Base-by-base conservation (phyloP, 2,797 vertebrate species). In the Serranus cabrilla region DNA sequence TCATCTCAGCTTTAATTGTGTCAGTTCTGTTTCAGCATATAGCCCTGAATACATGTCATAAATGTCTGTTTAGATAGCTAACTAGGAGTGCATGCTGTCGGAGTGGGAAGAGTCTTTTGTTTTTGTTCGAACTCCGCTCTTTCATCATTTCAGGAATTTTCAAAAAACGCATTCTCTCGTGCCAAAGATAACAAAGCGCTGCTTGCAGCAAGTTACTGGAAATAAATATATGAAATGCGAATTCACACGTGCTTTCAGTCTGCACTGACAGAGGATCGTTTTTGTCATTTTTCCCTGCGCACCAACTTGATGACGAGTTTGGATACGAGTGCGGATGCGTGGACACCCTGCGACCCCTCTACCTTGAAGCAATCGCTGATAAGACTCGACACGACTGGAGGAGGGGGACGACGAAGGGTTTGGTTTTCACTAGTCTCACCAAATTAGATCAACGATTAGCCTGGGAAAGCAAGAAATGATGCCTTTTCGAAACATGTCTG, bases 11-110 rank as follows among this genome's bases (percentile, higher is more conserved):
- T 69, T 70, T n/a, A 52, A 55, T 21, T 13, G 16, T 60, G 61
- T 81, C 79, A 67, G 75, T 56, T 55, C 59, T 20, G 43, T 64
- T 23, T 81, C 42, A 71, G 87, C 73, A 69, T n/a, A 45, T 23
- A 51, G 73, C 75, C 63, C 66, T 76, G 61, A 74, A 84, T 76
- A 78, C 51, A 81, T 23, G 59, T 72, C 64, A 54, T 46, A 20
- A 34, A 58, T 37, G 20, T 63, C 58, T 20, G 61, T 67, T 65
- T 79, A 59, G 51, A 78, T 62, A 78, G 55, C 23, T 39, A 50
- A 43, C 47, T 11, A 49, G 75, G 73, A 85, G 80, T 76, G 81
- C 89, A 90, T 87, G 87, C 87, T 57, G 74, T 80, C 55, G 5
- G 68, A 62, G 54, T 43, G 66, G 43, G 47, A 62, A 31, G 21